Base-by-base conservation (phyloP, 2,113 vertebrate genomes). In the Pyxicephalus adspersus region DNA sequence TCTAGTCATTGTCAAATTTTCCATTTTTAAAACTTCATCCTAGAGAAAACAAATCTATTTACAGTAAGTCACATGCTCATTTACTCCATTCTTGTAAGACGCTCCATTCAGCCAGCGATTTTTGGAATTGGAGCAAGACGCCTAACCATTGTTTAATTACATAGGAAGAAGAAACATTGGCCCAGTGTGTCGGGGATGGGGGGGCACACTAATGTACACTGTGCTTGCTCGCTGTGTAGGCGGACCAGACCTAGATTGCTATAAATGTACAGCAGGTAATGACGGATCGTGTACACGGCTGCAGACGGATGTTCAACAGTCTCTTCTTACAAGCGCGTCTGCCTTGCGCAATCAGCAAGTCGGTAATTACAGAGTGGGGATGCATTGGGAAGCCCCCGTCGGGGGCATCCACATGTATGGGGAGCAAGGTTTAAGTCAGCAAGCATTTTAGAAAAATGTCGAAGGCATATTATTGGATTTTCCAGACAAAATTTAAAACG, bases 401-500 rank as follows among this genome's bases (percentile, higher is more conserved):
- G 34, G 31, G 19, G 55, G 38, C 71, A 18, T 58, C 23, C 29
- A n/a, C 54, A 23, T 34, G 71, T 74, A 74, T 5, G 29, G 19
- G 45, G 50, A 52, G 28, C 19, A 2, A 31, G 25, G 70, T 34
- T 7, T 26, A 57, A 74, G 26, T 55, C 54, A 58, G 29, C 54
- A 11, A 58, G 20, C 6, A 38, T 38, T 74, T 74, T 38, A 58
- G 29, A 73, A 58, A 60, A 58, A 74, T 22, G 29, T 60, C 23
- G 19, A 74, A 74, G n/a, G n/a, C 31, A 54, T 60, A 58, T 74
- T 74, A 74, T 58, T 58, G 71, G 55, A 74, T 74, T 74, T 74
- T 74, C 71, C 71, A 74, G 71, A 74, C 71, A 74, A 60, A 58
- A 38, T 58, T 74, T 45, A 58, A 74, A 74, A 74, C 71, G 57